Conservation (phyloP, 2,888 invertebrate genomes). For the Calliscelio sp. region DNA sequence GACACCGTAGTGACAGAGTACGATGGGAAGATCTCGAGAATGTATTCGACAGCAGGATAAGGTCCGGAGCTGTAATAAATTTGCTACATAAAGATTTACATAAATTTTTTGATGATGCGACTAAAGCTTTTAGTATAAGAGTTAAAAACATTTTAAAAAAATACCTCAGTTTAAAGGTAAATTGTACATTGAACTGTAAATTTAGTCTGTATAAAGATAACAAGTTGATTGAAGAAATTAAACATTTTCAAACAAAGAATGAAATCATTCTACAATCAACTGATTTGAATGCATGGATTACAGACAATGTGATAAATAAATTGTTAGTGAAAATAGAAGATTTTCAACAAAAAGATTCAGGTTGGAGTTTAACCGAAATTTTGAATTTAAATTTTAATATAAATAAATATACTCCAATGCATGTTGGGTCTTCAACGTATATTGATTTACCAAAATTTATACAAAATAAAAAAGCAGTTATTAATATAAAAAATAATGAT, state of each 20-base stretch:
- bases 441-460: constrained; percentile 64
- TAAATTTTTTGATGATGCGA: background rate
- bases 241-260: no score
- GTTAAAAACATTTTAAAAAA: background rate
- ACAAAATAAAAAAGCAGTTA: constrained; percentile 62
- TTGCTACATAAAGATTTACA: background rate
- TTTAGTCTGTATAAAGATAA: background rate
- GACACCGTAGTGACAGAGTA: constrained; percentile 3
- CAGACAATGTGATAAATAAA: no score
- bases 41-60: background rate
- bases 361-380: constrained; percentile 37
- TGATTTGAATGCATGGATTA: constrained; percentile 23
- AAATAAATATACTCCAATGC: constrained; percentile 67
- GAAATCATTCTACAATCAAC: constrained; percentile 37
- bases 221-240: constrained; percentile 20
- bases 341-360: constrained; percentile 33
- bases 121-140: background rate
- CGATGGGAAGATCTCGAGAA: background rate
- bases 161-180: constrained; percentile 8
- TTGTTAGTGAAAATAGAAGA: constrained; percentile 31
- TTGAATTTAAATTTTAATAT: constrained; percentile 70
- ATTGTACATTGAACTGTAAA: constrained; percentile 10
- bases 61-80: background rate
- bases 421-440: constrained; percentile 61
- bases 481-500: constrained; percentile 75